Evolutionary conservation across 2,888 invertebrate species (phyloP), one percentile per base, ranked within the genome.

Genomic region (Drosophila robusta): DNA sequence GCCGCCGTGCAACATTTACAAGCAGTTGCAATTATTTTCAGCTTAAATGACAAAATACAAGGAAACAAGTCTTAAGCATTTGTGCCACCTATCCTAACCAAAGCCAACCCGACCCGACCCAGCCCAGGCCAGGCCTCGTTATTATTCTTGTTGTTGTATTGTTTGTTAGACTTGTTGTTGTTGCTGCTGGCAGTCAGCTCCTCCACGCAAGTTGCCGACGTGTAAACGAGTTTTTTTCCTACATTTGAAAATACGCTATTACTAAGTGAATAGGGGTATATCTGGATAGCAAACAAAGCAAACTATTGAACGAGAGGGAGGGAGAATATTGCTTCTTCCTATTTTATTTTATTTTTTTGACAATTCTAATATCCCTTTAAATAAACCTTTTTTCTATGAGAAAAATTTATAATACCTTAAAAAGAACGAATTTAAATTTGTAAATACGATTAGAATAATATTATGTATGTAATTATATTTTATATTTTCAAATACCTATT

Each of bases 11-110:
- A 75, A 71, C 66, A 70, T 87, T 83, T 90, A 86, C 87, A 90
- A 90, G 90, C 89, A 88, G 90, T 85, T 89, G 90, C 85, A 90
- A 90, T 90, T 90, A 90, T 90, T 90, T 90, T 89, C 90, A 90
- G 90, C 90, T 90, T 90, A 90, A 90, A 90, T 85, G 90, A 90
- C 90, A 90, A 89, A 89, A 89, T 77, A 79, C 83, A 90, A 90
- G 89, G 89, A 90, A 90, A 87, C 80, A 89, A 90, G 89, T 90
- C 90, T 90, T 90, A 89, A 90, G 90, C 86, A 81, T 83, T 63
- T 50, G 42, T 58, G 57, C 72, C 71, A 69, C 70, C 51, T 58
- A 55, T 22, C 70, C 51, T 58, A 52, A 14, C 45, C 58, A 46
- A 51, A 42, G 46, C 55, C 69, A 52, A 14, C 54, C 54, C 50